Conservation (phyloP, 2,113 vertebrate genomes). For the Butorides virescens region DNA sequence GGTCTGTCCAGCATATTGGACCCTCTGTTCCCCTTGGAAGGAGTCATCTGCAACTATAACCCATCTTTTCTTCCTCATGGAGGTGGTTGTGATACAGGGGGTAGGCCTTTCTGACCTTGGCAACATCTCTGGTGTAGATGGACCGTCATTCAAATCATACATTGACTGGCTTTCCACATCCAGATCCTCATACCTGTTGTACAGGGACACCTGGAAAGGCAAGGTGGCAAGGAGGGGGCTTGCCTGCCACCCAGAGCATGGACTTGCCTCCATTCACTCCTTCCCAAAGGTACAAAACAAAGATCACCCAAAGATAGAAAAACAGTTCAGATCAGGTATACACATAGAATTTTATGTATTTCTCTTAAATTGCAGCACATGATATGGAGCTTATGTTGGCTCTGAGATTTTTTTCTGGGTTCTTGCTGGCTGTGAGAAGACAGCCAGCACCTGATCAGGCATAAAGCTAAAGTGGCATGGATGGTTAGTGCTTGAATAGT, state of each 20-base stretch:
- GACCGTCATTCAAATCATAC: neutral
- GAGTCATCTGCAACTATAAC: neutral
- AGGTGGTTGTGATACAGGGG: neutral
- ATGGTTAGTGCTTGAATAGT: neutral
- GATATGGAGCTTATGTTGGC: neutral
- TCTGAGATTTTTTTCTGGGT: neutral
- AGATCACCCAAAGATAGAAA: neutral
- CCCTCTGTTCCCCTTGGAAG: neutral
- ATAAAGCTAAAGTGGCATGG: neutral
- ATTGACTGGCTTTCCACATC: neutral
- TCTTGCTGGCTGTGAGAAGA: neutral
- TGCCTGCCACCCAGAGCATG: accelerated
- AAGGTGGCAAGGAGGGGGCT: neutral
- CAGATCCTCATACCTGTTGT: neutral
- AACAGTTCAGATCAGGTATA: neutral
- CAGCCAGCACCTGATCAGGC: neutral
- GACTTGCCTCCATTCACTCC: neutral
- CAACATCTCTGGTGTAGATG: neutral
- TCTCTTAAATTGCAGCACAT: neutral
- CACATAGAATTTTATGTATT: neutral
- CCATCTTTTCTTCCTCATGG: neutral
- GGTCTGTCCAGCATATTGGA: neutral
- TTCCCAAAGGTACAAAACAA: neutral
- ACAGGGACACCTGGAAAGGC: neutral
- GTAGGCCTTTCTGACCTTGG: neutral